Percentiles rank a stretch among this genome's conserved stretches.
Evolutionary conservation across 2,113 vertebrate species (phyloP).

Genomic region (Speoplatyrhinus poulsoni): DNA sequence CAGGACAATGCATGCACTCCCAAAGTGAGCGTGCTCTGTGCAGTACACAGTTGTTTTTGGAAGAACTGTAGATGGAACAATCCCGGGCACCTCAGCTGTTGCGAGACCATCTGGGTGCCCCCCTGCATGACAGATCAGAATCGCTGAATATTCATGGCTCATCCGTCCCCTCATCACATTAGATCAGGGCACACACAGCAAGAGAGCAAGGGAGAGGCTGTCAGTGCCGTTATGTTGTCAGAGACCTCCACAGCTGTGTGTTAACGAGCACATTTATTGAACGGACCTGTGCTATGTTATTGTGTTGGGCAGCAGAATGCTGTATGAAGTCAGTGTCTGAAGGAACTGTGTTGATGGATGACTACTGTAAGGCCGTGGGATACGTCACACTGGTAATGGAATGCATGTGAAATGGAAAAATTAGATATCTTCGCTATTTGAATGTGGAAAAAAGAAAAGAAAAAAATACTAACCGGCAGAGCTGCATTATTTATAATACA

Average conservation of each 20-base stretch:
- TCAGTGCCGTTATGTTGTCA: constrained; percentile 68
- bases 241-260: constrained; percentile 60
- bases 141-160: constrained; percentile 77
- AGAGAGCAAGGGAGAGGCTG: constrained; percentile 62
- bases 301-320: constrained; percentile 7
- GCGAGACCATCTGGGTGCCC: constrained; percentile 74
- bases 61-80: constrained; percentile 41
- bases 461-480: too few relatives aligned
- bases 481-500: too few relatives aligned
- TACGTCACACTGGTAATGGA: too few relatives aligned
- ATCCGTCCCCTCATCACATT: constrained; percentile 74
- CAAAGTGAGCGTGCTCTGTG: not conserved
- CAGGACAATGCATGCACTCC: constrained; percentile 13
- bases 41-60: constrained; percentile 50
- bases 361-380: too few relatives aligned
- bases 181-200: constrained; percentile 73
- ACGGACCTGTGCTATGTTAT: constrained; percentile 33
- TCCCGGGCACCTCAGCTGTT: constrained; percentile 67
- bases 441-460: too few relatives aligned
- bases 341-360: too few relatives aligned
- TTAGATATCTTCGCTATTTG: too few relatives aligned
- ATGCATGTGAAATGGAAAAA: too few relatives aligned
- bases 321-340: constrained; percentile 18
- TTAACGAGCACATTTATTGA: constrained; percentile 69
- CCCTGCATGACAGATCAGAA: constrained; percentile 64